phyloP scores from a whole-genome alignment of 2,113 vertebrate species.

The mouse (Mus musculus) region DNA sequence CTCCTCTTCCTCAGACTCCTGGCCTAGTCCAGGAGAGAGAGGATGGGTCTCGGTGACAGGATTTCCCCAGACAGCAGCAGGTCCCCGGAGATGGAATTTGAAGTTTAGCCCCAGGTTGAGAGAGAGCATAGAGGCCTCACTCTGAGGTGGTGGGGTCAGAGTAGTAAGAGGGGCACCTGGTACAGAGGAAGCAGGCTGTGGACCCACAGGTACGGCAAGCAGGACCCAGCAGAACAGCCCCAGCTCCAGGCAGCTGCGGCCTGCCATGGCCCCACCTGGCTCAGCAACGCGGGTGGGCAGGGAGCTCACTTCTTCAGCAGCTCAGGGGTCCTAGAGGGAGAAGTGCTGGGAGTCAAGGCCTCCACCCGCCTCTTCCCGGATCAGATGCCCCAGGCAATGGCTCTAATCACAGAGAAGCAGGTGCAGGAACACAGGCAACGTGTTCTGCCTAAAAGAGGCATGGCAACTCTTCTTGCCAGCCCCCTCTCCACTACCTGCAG shows the following conservation, averaged over 20 bases:
- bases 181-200: conserved; percentile 65
- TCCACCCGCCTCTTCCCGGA: neutral
- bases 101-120: conserved; percentile 85
- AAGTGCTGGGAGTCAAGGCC: conserved; percentile 46
- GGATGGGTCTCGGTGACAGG: conserved; percentile 73
- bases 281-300: neutral
- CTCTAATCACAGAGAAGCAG: conserved; percentile 11
- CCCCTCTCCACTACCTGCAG: neutral
- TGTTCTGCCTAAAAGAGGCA: neutral
- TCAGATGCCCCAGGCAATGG: neutral
- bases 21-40: conserved; percentile 45
- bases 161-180: conserved; percentile 53
- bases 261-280: conserved; percentile 57
- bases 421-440: neutral
- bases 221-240: conserved; percentile 74
- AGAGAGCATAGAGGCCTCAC: conserved; percentile 78
- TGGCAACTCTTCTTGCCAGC: neutral
- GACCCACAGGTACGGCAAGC: conserved; percentile 60
- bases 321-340: conserved; percentile 67
- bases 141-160: conserved; percentile 67
- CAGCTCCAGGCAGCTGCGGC: conserved; percentile 65
- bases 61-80: conserved; percentile 71
- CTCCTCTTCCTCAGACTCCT: conserved; percentile 48
- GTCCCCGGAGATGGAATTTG: conserved; percentile 82
- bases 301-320: conserved; percentile 51